A percentile compares a stretch with the other conserved stretches of the same genome.
Evolutionary conservation across 2,888 invertebrate genomes (phyloP).

Genomic region (Ophioninae sp.): DNA sequence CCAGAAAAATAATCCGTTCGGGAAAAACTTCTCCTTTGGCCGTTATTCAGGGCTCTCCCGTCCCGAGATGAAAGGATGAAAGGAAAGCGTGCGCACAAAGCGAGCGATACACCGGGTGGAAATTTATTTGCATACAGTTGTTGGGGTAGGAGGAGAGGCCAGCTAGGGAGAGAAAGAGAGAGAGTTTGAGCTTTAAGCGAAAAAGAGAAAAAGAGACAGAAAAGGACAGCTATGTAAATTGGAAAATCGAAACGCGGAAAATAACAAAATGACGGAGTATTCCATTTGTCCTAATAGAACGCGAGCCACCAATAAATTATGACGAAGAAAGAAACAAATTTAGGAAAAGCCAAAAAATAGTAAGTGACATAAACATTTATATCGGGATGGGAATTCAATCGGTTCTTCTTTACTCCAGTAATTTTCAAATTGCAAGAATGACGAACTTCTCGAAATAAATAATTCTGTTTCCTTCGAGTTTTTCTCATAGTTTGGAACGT

Average conservation of each 20-base stretch:
- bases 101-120: constrained; percentile 13
- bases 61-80: constrained; percentile 14
- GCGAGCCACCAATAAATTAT: constrained; percentile 1
- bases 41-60: constrained; percentile 31
- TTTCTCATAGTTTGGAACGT: constrained; percentile 14
- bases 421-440: not conserved
- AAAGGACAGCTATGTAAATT: constrained; percentile 1
- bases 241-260: not conserved
- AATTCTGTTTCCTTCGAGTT: constrained; percentile 21
- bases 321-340: constrained; percentile 21
- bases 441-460: constrained; percentile 5
- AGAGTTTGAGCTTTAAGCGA: not conserved
- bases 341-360: not conserved
- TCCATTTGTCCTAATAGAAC: constrained; percentile 16
- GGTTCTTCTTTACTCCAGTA: not conserved
- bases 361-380: not conserved
- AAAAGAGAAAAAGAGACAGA: not conserved
- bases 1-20: constrained; percentile 51
- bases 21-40: constrained; percentile 48
- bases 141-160: not conserved
- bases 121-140: constrained; percentile 14
- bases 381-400: too few species aligned
- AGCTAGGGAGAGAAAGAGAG: constrained; percentile 3
- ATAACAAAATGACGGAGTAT: constrained; percentile 26
- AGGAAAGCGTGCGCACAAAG: constrained; percentile 22